Percentiles rank a stretch among this genome's conserved stretches.
Conservation (phyloP, 2,888 invertebrate genomes). For the Unio delphinus region DNA sequence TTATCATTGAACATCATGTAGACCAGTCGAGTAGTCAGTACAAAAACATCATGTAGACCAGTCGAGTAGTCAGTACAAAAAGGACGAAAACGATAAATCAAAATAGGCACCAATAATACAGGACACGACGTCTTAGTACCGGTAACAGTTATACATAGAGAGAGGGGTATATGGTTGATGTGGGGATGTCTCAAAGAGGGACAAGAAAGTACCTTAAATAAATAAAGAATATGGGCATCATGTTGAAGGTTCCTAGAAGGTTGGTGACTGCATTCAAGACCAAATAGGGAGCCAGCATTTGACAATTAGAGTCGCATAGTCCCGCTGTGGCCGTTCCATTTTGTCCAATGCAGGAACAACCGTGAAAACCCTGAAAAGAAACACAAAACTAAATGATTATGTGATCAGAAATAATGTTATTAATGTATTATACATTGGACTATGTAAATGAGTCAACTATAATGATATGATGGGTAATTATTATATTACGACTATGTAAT, state of each 20-base stretch:
- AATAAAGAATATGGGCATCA: constrained; percentile 48
- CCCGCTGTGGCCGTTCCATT: constrained; percentile 38
- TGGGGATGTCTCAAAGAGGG: background rate
- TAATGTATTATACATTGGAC: too few species aligned
- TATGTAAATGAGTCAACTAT: too few species aligned
- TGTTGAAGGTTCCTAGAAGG: constrained; percentile 33
- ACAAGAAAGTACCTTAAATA: constrained; percentile 34
- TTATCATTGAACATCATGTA: too few species aligned
- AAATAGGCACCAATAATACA: too few species aligned
- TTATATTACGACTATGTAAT: too few species aligned
- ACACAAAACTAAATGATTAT: background rate
- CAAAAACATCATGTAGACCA: too few species aligned
- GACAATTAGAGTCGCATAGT: constrained; percentile 43
- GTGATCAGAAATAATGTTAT: too few species aligned
- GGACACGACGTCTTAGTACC: background rate
- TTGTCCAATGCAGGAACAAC: constrained; percentile 18
- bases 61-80: too few species aligned
- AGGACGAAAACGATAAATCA: too few species aligned
- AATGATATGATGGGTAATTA: too few species aligned
- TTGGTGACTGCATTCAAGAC: constrained; percentile 26
- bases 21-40: too few species aligned
- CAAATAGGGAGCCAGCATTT: constrained; percentile 39
- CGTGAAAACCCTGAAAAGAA: constrained; percentile 14
- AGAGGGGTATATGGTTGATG: too few species aligned
- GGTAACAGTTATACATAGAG: background rate